A percentile compares a stretch with the other conserved stretches of the same genome.
Conservation (phyloP, 2,888 invertebrate species). For the Aelia acuminata region DNA sequence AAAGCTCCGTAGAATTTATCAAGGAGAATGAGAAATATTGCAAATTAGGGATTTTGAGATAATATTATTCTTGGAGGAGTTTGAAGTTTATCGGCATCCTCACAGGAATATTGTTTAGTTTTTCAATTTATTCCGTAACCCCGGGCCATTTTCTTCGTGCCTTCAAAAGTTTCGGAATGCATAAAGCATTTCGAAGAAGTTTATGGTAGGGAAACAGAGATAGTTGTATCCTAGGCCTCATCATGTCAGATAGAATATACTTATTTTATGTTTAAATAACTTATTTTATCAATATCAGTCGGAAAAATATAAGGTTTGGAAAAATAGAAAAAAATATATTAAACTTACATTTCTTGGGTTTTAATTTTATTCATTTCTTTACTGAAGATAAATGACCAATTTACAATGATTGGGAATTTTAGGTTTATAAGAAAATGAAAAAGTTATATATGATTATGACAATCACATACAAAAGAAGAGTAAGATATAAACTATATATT, state of each 20-base stretch:
- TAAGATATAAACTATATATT: no score
- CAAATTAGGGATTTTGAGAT: slow-evolving; percentile 47
- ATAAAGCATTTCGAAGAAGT: slow-evolving; percentile 26
- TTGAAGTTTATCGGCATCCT: slow-evolving; percentile 26
- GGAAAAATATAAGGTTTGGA: no score
- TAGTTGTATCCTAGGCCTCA: not conserved
- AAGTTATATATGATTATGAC: no score
- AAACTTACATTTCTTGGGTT: no score
- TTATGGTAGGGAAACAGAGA: not conserved
- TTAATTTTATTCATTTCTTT: no score
- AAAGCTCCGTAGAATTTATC: not conserved
- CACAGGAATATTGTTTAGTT: slow-evolving; percentile 32
- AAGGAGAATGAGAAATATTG: slow-evolving; percentile 40
- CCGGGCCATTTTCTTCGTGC: slow-evolving; percentile 22
- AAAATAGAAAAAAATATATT: no score
- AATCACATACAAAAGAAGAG: no score
- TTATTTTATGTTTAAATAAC: no score
- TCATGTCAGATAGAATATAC: not conserved
- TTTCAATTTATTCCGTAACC: slow-evolving; percentile 41
- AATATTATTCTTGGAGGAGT: slow-evolving; percentile 40
- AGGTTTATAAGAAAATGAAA: no score
- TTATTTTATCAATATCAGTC: not conserved
- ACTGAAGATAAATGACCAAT: no score
- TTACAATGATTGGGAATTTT: no score
- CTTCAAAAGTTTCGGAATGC: slow-evolving; percentile 12